Evolutionary conservation across 2,113 vertebrate species (phyloP).

Genomic region (Leiothrix lutea): DNA sequence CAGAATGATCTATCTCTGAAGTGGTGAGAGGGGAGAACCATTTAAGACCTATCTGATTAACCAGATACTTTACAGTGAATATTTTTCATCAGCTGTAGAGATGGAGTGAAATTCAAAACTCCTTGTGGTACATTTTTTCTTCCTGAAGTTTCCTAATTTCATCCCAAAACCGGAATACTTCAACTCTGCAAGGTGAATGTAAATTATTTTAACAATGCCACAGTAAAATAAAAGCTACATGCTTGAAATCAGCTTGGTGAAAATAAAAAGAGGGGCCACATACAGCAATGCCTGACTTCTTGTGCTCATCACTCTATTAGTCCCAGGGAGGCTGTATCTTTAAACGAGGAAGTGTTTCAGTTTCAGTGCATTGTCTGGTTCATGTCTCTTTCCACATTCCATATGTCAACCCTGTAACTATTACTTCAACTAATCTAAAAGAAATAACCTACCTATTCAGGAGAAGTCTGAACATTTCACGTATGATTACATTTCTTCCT

Average conservation of each 20-base stretch:
- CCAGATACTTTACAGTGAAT: not conserved
- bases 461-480: slow-evolving; percentile 54
- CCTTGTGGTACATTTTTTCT: not conserved
- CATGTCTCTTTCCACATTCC: slow-evolving; percentile 27
- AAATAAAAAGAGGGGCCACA: slow-evolving; percentile 5
- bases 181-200: not conserved
- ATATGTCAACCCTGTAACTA: not conserved
- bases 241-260: not conserved
- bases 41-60: not conserved
- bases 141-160: not conserved
- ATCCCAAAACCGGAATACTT: not conserved
- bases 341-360: not conserved
- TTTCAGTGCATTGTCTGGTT: slow-evolving; percentile 31
- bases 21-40: not conserved
- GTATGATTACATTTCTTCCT: slow-evolving; percentile 63
- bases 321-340: not conserved
- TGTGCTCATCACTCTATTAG: not conserved
- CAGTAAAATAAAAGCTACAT: not conserved
- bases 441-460: slow-evolving; percentile 48
- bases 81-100: not conserved
- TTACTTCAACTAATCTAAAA: slow-evolving; percentile 49
- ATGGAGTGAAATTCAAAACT: not conserved
- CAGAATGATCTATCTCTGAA: not conserved
- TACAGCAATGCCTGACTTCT: not conserved
- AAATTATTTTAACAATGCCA: not conserved